Percentiles rank a stretch among this genome's conserved stretches.
Conservation (phyloP, 1,140 invertebrate species). For the Pogonomyrmex barbatus region DNA sequence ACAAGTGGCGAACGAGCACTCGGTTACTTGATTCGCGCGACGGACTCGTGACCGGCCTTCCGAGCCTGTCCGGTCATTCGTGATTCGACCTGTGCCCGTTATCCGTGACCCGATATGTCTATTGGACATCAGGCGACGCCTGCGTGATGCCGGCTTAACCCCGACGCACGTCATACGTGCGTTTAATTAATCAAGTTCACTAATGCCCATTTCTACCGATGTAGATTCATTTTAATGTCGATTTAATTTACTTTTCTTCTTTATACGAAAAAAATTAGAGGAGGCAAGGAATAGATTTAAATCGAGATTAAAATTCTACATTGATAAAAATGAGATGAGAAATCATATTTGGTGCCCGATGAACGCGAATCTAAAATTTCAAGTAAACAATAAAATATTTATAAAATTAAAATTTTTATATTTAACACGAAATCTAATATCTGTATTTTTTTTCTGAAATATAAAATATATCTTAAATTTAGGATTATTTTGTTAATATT, state of each 20-base stretch:
- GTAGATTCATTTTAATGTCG: no score
- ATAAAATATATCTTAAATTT: not conserved
- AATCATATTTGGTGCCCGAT: not conserved
- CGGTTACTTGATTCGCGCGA: constrained; percentile 61
- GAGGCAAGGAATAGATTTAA: no score
- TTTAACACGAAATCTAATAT: not conserved
- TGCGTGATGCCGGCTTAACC: not conserved
- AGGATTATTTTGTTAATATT: no score
- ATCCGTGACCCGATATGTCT: constrained; percentile 53
- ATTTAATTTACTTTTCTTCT: no score
- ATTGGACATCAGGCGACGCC: constrained; percentile 42
- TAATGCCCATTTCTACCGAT: no score
- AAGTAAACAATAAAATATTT: not conserved
- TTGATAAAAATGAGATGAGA: no score
- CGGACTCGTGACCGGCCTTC: constrained; percentile 60
- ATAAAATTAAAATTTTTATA: no score
- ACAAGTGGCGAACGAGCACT: constrained; percentile 59
- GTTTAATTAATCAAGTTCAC: constrained; percentile 17
- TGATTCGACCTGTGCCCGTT: constrained; percentile 51
- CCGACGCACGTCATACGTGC: not conserved
- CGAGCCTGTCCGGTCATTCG: constrained; percentile 23
- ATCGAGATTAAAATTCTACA: no score
- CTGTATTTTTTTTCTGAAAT: not conserved
- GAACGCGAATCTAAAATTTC: not conserved
- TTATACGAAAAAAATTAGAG: no score